Evolutionary conservation across 2,113 vertebrate species (phyloP).

Genomic region (Nesoenas mayeri): DNA sequence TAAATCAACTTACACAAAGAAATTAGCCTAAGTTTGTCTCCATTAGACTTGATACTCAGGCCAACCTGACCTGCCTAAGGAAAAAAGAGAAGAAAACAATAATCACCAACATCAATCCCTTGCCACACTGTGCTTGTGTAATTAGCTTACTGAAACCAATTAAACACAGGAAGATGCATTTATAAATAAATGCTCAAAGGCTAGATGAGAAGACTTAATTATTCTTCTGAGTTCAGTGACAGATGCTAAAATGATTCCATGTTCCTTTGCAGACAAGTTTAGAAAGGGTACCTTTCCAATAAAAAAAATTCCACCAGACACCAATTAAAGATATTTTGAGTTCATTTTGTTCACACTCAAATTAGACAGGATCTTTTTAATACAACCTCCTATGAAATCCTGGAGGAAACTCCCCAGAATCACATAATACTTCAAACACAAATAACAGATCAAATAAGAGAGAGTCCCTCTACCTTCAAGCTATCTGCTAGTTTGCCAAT

Average conservation of each 20-base stretch:
- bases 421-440: not conserved
- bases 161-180: not conserved
- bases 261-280: not conserved
- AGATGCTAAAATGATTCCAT: not conserved
- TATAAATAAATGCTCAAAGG: slow-evolving; percentile 22
- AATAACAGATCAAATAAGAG: not conserved
- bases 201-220: slow-evolving; percentile 37
- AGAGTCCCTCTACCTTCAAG: not conserved
- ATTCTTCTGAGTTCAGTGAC: not conserved
- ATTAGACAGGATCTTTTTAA: not conserved
- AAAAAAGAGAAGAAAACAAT: not conserved
- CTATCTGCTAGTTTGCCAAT: not conserved
- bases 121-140: not conserved
- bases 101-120: slow-evolving; percentile 13
- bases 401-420: not conserved
- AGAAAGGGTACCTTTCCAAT: not conserved
- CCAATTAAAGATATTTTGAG: not conserved
- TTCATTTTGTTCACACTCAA: not conserved
- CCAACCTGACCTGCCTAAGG: not conserved
- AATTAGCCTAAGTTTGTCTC: slow-evolving; percentile 33
- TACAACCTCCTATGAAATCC: not conserved
- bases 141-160: slow-evolving; percentile 50
- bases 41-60: not conserved
- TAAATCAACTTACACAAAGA: not conserved
- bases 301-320: not conserved